Conservation (phyloP, 2,797 vertebrate species). For the Pteronotus mesoamericanus region DNA sequence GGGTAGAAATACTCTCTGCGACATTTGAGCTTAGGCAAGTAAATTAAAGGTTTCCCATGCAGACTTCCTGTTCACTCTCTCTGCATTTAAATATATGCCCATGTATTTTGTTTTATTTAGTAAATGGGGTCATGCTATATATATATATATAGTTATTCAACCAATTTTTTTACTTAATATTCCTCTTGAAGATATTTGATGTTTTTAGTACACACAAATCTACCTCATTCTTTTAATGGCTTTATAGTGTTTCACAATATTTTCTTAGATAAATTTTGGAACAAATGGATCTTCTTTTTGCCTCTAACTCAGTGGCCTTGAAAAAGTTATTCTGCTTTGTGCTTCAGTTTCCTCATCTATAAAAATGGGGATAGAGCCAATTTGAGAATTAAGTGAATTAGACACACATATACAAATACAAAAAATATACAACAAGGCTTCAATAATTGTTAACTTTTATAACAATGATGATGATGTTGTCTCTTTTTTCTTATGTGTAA, state of each 20-base stretch:
- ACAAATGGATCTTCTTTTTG: neutral
- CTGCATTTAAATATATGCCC: neutral
- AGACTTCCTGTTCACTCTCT: neutral
- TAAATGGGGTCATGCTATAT: neutral
- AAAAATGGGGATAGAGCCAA: neutral
- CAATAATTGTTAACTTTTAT: neutral
- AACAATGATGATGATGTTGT: neutral
- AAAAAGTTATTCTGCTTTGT: neutral
- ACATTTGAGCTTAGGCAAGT: neutral
- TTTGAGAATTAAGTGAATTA: slow-evolving; percentile 7
- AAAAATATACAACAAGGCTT: neutral
- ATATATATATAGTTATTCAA: neutral
- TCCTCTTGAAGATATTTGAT: neutral
- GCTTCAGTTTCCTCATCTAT: neutral
- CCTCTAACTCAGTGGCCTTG: neutral
- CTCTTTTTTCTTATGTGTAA: neutral
- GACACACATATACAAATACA: neutral
- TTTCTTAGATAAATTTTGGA: neutral
- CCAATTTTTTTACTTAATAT: neutral
- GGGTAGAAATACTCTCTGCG: neutral
- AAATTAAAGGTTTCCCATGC: neutral
- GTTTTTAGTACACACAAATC: neutral
- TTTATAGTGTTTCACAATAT: neutral
- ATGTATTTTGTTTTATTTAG: neutral
- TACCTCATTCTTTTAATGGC: neutral